phyloP scores from a whole-genome alignment of 2,797 vertebrate genomes.

The Manis javanica region DNA sequence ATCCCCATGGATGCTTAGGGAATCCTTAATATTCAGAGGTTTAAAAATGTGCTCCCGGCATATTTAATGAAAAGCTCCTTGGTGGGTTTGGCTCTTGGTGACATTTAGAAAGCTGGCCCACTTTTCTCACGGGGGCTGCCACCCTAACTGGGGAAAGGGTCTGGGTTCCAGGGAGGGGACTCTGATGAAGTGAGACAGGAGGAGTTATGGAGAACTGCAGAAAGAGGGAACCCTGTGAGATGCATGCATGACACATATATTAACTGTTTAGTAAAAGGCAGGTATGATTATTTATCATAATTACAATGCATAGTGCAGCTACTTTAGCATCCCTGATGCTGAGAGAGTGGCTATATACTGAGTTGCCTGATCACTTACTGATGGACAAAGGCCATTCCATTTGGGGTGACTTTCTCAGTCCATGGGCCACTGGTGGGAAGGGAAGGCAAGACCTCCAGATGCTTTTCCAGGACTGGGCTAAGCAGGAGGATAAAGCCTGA shows the following conservation, averaged over 20 bases:
- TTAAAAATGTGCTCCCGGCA: conserved; percentile 76
- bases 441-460: neutral
- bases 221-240: neutral
- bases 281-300: neutral
- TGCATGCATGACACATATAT: fast-evolving
- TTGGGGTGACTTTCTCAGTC: neutral
- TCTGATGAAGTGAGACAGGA: neutral
- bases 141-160: neutral
- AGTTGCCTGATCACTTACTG: fast-evolving
- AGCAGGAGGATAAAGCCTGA: neutral
- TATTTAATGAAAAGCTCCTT: conserved; percentile 83
- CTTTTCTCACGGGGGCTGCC: neutral
- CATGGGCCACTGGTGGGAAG: too few species aligned
- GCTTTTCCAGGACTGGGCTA: neutral
- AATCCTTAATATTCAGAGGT: conserved; percentile 84
- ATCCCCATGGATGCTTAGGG: conserved; percentile 71
- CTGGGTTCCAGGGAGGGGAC: neutral
- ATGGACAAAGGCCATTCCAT: neutral
- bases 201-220: neutral
- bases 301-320: neutral
- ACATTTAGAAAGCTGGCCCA: conserved; percentile 82
- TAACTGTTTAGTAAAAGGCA: neutral
- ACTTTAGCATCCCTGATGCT: neutral
- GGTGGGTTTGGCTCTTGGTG: conserved; percentile 82
- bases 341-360: neutral